A percentile compares a stretch with the other conserved stretches of the same genome.
These are phyloP conservation scores for Falcaria lacertinaria DNA, from an alignment of 2,888 invertebrate species.

Conservation along the genomic window DNA sequence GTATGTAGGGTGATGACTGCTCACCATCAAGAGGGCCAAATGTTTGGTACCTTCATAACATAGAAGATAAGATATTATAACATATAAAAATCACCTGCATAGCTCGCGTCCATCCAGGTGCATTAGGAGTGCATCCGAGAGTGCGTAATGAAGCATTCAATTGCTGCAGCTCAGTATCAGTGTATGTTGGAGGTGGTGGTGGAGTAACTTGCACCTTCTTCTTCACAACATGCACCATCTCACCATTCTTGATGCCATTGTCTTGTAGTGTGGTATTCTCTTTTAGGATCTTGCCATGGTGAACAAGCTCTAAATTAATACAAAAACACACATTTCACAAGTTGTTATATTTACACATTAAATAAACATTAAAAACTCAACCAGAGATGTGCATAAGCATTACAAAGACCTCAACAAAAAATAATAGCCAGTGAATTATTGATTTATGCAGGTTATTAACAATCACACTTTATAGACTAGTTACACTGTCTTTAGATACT, in stretches of 20 bases:
- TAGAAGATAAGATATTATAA: too few species aligned
- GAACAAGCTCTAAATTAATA: constrained; percentile 80
- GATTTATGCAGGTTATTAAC: too few species aligned
- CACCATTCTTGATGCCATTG: constrained; percentile 80
- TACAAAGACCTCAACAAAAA: too few species aligned
- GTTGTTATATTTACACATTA: background rate
- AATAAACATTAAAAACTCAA: too few species aligned
- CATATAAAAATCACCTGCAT: too few species aligned
- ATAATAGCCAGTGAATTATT: too few species aligned
- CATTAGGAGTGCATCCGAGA: constrained; percentile 77
- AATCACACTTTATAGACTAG: too few species aligned
- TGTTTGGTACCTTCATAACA: too few species aligned
- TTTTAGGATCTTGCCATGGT: constrained; percentile 85
- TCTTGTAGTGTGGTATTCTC: constrained; percentile 79
- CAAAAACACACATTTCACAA: background rate
- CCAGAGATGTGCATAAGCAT: too few species aligned
- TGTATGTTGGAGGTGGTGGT: constrained; percentile 62
- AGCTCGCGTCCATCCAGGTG: constrained; percentile 82
- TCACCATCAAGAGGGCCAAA: too few species aligned
- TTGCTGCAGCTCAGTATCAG: constrained; percentile 81
- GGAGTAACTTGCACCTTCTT: constrained; percentile 56
- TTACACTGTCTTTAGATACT: too few species aligned
- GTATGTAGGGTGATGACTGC: too few species aligned
- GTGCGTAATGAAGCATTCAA: constrained; percentile 82
- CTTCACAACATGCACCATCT: constrained; percentile 79